phyloP scores from a whole-genome alignment of 2,797 vertebrate genomes.

The Glossophaga mutica region DNA sequence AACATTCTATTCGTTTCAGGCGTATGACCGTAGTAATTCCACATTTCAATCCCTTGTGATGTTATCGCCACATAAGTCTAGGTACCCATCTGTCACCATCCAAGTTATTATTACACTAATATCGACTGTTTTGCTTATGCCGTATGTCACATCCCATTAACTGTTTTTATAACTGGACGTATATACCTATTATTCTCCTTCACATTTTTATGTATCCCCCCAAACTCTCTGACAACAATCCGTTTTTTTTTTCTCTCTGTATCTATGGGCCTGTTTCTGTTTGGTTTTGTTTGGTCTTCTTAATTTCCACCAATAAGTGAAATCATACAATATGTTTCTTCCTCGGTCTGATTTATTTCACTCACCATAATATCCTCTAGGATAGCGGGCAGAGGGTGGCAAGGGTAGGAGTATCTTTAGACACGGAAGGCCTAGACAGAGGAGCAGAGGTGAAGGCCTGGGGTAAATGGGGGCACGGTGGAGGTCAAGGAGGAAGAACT shows the following conservation, averaged over 20 bases:
- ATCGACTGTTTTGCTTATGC: neutral
- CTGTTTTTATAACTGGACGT: neutral
- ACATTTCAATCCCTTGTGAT: neutral
- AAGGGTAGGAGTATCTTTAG: neutral
- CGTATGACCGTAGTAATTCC: neutral
- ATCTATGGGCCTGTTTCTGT: neutral
- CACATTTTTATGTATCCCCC: neutral
- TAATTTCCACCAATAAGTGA: neutral
- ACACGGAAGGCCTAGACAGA: neutral
- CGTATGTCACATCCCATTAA: neutral
- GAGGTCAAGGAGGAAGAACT: neutral
- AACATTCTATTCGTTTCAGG: neutral
- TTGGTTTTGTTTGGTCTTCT: neutral
- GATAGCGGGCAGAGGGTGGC: too few species aligned
- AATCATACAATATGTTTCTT: neutral
- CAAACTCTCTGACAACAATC: neutral
- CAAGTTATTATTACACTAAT: neutral
- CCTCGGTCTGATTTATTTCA: neutral
- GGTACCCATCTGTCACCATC: neutral
- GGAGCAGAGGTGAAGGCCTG: neutral
- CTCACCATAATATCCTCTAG: neutral
- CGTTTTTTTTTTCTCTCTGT: neutral
- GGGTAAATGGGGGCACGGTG: neutral
- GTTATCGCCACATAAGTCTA: neutral
- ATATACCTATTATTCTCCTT: neutral